Percentiles rank a stretch among this genome's conserved stretches.
phyloP scores from a whole-genome alignment of 2,113 vertebrate species.

The Ptychochromis oligacanthus region DNA sequence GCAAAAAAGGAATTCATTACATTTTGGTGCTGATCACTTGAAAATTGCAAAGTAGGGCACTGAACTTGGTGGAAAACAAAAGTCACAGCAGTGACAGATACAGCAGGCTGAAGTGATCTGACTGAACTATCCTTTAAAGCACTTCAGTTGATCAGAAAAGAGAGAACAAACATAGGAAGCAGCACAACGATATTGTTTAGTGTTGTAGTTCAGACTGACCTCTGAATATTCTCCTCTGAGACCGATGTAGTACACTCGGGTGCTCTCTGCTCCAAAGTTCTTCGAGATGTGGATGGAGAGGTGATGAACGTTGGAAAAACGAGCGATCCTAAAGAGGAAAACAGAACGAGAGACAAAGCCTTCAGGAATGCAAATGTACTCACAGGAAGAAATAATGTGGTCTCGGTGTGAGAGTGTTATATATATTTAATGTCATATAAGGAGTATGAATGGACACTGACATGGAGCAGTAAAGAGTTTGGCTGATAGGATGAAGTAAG shows the following conservation, averaged over 20 bases:
- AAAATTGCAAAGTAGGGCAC: no score
- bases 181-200: not conserved
- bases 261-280: constrained; percentile 93
- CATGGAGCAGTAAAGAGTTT: not conserved
- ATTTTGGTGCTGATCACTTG: no score
- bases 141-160: not conserved
- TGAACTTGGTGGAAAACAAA: fast-evolving
- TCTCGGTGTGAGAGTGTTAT: not conserved
- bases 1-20: no score
- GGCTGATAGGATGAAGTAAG: not conserved
- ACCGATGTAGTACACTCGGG: constrained; percentile 93
- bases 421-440: not conserved
- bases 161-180: not conserved
- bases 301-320: constrained; percentile 92
- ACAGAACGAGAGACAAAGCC: not conserved
- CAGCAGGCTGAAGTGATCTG: not conserved
- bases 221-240: constrained; percentile 93
- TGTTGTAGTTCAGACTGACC: constrained; percentile 74
- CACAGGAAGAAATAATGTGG: not conserved
- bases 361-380: not conserved
- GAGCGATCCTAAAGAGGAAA: constrained; percentile 84
- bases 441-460: not conserved
- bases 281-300: constrained; percentile 95
- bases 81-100: not conserved
- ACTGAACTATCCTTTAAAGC: not conserved